Evolutionary conservation across 92 coral and sea anemone species (phyloP).

Genomic region (Actinernus sp.): DNA sequence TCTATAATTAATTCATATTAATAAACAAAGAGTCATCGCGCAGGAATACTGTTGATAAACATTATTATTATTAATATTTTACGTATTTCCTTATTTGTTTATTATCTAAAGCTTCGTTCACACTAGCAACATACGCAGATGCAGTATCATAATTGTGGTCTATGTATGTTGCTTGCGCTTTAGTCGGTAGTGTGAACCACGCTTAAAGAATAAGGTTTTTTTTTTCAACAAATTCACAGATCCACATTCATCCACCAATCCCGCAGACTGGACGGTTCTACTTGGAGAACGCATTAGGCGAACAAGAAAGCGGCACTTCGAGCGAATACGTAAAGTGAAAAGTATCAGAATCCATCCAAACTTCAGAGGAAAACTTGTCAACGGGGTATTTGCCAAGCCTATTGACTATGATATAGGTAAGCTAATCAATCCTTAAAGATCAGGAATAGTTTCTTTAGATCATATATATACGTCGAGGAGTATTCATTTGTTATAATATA

Average conservation of each 20-base stretch:
- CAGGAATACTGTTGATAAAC: no score
- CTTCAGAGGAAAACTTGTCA: slow-evolving; percentile 42
- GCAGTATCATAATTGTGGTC: not conserved
- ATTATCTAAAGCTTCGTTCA: no score
- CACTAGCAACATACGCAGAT: not conserved
- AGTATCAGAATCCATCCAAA: slow-evolving; percentile 53
- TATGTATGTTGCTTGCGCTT: not conserved
- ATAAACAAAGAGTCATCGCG: no score
- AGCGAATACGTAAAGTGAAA: slow-evolving; percentile 22
- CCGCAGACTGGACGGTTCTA: slow-evolving; percentile 53
- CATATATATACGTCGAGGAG: not conserved
- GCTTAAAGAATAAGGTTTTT: no score
- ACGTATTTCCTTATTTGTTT: no score
- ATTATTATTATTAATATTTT: no score
- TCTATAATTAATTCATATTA: no score
- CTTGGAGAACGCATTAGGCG: slow-evolving; percentile 35
- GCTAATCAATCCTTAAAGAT: not conserved
- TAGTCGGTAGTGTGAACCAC: no score
- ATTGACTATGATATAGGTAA: slow-evolving; percentile 65
- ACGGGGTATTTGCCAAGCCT: slow-evolving; percentile 64
- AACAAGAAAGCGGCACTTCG: slow-evolving; percentile 11
- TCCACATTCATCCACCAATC: slow-evolving; percentile 58
- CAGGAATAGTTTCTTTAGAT: not conserved
- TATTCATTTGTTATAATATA: not conserved
- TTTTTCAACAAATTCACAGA: no score